These are phyloP conservation scores for Chloropsis hardwickii DNA, from an alignment of 2,113 vertebrate species.

Conservation along the genomic window DNA sequence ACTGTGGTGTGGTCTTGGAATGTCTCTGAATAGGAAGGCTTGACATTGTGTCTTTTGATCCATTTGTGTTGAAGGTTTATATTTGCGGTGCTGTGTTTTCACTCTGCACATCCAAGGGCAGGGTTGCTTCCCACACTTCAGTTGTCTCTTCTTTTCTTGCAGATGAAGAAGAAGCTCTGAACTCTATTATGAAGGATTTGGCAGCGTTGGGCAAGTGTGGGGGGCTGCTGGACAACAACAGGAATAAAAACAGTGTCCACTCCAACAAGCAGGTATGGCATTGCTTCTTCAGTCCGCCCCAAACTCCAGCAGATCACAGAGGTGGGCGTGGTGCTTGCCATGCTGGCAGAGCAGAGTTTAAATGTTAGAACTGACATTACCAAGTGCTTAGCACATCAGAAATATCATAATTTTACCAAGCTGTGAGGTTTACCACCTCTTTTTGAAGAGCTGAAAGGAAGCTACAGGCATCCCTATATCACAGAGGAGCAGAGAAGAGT, in stretches of 20 bases:
- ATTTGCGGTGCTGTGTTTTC: not conserved
- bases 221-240: constrained; percentile 79
- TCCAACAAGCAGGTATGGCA: constrained; percentile 81
- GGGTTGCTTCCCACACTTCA: not conserved
- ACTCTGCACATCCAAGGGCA: fast-evolving
- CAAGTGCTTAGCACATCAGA: not conserved
- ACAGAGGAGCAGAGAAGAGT: not conserved
- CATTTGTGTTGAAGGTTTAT: not conserved
- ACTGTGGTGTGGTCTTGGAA: not conserved
- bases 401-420: not conserved
- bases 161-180: constrained; percentile 90
- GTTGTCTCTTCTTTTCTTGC: not conserved
- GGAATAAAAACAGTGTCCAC: constrained; percentile 78
- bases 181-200: constrained; percentile 93
- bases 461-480: fast-evolving
- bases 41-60: not conserved
- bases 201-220: constrained; percentile 84
- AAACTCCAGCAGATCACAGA: not conserved
- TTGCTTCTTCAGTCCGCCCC: not conserved
- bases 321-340: not conserved
- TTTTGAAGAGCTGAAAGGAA: not conserved
- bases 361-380: not conserved
- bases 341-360: not conserved
- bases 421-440: not conserved
- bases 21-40: not conserved